Base-by-base conservation (phyloP, 2,113 vertebrate species). In the Bagarius yarrelli region DNA sequence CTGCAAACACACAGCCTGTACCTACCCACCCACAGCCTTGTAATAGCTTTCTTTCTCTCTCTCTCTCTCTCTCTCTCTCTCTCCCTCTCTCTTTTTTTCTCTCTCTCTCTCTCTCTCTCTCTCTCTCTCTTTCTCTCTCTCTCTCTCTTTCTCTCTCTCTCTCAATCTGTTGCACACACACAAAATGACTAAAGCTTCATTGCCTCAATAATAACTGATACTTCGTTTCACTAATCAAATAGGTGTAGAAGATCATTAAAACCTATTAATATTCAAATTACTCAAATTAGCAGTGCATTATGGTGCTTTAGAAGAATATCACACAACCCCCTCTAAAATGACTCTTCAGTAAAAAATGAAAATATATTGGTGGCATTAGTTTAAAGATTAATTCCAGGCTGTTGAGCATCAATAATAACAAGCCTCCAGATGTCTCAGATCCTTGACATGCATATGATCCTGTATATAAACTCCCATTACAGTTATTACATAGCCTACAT, bases 1-100 rank as follows among this genome's bases (percentile, higher is more conserved):
- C 83, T 87, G 85, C 85, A n/a, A n/a, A 84, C 84, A 82, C 80
- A 80, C 40, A 78, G 55, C 72, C 57, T 53, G 76, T 76, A 66
- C 80, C 70, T 83, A 83, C 83, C 85, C 85, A 85, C 85, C 81
- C 84, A 83, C 81, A 87, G 85, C 86, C 87, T 89, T 86, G 88
- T 78, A 86, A 87, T 88, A 77, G 60, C 8, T 73, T 60, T 27
- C 84, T 74, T 69, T 85, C 76, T 86, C 60, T 66, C 66, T 86
- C 81, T 70, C 59, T 50, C 81, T 64, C 79, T 67, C 75, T 21
- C 76, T 32, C 75, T 76, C 71, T 81, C 82, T 74, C 82, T 83
- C 53, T 52, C 15, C 60, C 84, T 73, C 82, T 83, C 57, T 56
- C 15, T 63, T 83, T 50, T 81, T 23, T 61, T 55, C 27, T 81